A percentile compares a stretch with the other conserved stretches of the same genome.
Evolutionary conservation across 2,797 vertebrate genomes (phyloP).

Genomic region (Halcyon leucocephala): DNA sequence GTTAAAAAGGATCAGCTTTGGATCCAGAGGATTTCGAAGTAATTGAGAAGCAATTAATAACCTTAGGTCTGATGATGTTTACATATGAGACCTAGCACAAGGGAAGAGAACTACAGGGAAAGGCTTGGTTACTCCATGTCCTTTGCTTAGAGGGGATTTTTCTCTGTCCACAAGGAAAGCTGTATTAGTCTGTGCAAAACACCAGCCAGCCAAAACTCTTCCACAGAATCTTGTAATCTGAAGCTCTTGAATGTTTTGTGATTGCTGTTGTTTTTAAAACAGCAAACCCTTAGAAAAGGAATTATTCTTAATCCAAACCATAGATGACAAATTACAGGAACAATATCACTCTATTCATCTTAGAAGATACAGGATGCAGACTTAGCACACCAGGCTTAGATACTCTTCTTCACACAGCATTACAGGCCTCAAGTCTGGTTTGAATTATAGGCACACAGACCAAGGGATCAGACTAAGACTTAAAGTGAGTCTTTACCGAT

Average conservation of each 20-base stretch:
- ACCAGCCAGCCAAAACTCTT: neutral
- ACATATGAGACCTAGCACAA: neutral
- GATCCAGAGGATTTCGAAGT: neutral
- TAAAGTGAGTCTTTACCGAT: neutral
- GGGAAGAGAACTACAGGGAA: neutral
- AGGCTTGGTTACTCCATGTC: neutral
- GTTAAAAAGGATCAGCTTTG: neutral
- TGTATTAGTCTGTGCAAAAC: neutral
- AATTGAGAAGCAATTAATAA: neutral
- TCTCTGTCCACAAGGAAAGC: neutral
- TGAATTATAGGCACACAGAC: neutral
- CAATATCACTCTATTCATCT: neutral
- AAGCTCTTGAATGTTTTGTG: neutral
- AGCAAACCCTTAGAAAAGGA: neutral
- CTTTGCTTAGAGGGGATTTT: neutral
- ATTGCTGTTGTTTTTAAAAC: neutral
- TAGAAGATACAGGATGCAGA: neutral
- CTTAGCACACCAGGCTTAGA: neutral
- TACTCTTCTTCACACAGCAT: neutral
- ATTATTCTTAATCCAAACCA: neutral
- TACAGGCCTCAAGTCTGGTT: neutral
- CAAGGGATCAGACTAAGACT: neutral
- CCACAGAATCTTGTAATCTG: neutral
- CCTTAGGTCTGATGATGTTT: neutral
- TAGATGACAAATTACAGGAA: neutral